Conservation (phyloP, 2,113 vertebrate genomes). For the Proteles cristata region DNA sequence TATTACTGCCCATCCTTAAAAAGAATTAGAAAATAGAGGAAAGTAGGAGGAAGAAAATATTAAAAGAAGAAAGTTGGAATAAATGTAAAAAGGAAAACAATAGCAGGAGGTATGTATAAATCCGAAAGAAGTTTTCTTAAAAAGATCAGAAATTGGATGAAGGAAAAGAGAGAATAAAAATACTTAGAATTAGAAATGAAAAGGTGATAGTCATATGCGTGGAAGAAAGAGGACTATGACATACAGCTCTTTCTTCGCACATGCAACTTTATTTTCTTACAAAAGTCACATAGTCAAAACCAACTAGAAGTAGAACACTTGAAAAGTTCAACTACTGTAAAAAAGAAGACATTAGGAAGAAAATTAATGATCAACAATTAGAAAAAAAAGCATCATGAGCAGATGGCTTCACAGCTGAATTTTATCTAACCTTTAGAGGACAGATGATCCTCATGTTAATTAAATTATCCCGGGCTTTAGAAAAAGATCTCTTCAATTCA, state of each 20-base stretch:
- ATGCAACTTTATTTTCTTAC: background rate
- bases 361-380: background rate
- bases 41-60: background rate
- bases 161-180: background rate
- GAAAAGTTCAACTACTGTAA: background rate
- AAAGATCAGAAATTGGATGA: background rate
- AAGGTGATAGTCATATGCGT: background rate
- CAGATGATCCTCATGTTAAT: background rate
- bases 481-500: background rate
- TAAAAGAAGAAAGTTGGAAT: background rate
- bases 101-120: background rate
- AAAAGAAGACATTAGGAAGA: background rate
- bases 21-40: conserved; percentile 17
- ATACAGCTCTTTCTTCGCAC: background rate
- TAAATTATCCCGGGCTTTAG: background rate
- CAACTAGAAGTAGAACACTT: background rate
- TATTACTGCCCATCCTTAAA: background rate
- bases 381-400: background rate
- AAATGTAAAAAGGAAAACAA: background rate
- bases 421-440: background rate
- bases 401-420: background rate
- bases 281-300: background rate
- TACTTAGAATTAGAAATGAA: background rate
- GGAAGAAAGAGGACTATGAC: background rate
- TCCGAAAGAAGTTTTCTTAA: background rate